Evolutionary conservation across 1,140 invertebrate genomes (phyloP), one percentile per base, ranked within the genome.

Genomic region (Aphaenogaster ashmeadi): DNA sequence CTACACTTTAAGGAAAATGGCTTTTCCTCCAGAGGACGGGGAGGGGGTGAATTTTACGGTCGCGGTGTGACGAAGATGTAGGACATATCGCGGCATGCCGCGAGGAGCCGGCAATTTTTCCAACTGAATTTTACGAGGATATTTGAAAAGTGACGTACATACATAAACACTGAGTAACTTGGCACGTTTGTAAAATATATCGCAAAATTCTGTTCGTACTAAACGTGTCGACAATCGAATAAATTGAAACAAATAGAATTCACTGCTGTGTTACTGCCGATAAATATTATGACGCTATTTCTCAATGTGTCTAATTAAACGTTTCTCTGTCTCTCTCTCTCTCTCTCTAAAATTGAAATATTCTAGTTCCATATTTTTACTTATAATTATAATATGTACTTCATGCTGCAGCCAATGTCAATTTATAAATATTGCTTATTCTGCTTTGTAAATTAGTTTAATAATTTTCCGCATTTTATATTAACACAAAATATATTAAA

Each of bases 121-220:
- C 77, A 69, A 88, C 85, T 89, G 87, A 92, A 94, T 93, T 95
- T 94, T 94, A 94, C 91, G 93, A 94, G 89, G 89, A 91, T 94
- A 94, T 94, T 94, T 94, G 67, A 74, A 54, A 27, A 81, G 47
- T 58, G 66, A 84, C 54, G 80, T 47, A 38, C 27, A 41, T 62
- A 84, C 27, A 72, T 83, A 83, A 72, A 47, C 80, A 74, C 27
- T 38, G 44, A 74, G 67, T 60, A 84, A 84, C 50, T 69, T 50
- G 36, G 52, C 80, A 67, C 66, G 27, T 83, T 74, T 74, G 69
- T 60, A 84, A 84, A 60, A 84, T 44, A 60, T 60, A 75, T 84
- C 41, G 67, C 27, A 8, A 74, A 75, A 75, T 74, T 83, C 67
- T 60, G 38, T 47, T 75, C 33, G 15, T 21, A 36, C 13, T 75